A percentile compares a stretch with the other conserved stretches of the same genome.
Conservation (phyloP, 2,797 vertebrate genomes). For the Characodon lateralis region DNA sequence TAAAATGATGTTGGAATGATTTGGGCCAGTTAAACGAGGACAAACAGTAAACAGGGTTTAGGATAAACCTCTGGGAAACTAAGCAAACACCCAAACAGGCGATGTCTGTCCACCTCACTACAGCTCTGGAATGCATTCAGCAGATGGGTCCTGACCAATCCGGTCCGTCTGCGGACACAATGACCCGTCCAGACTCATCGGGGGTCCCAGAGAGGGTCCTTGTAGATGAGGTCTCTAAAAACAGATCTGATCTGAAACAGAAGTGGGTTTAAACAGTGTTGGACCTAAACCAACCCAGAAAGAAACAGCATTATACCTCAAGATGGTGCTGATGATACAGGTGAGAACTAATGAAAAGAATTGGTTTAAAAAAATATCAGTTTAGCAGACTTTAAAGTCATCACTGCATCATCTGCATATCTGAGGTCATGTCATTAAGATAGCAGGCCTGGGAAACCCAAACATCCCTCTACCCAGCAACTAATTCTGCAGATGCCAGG, state of each 20-base stretch:
- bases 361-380: too few relatives aligned
- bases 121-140: slow-evolving; percentile 21
- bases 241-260: too few relatives aligned
- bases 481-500: too few relatives aligned
- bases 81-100: background rate
- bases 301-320: background rate
- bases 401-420: too few relatives aligned
- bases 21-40: background rate
- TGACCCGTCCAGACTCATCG: slow-evolving; percentile 12
- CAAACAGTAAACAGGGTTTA: background rate
- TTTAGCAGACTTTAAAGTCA: too few relatives aligned
- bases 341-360: too few relatives aligned
- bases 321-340: too few relatives aligned
- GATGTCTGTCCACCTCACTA: background rate
- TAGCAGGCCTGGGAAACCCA: too few relatives aligned
- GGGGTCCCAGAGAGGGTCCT: background rate
- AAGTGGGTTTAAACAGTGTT: background rate
- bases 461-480: background rate
- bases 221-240: background rate
- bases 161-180: background rate
- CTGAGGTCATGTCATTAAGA: too few relatives aligned
- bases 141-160: slow-evolving; percentile 8
- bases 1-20: background rate
- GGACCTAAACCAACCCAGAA: background rate
- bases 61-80: background rate